Percentiles rank a stretch among this genome's conserved stretches.
Evolutionary conservation across 2,888 invertebrate species (phyloP).

Genomic region (Watsonalla cultraria): DNA sequence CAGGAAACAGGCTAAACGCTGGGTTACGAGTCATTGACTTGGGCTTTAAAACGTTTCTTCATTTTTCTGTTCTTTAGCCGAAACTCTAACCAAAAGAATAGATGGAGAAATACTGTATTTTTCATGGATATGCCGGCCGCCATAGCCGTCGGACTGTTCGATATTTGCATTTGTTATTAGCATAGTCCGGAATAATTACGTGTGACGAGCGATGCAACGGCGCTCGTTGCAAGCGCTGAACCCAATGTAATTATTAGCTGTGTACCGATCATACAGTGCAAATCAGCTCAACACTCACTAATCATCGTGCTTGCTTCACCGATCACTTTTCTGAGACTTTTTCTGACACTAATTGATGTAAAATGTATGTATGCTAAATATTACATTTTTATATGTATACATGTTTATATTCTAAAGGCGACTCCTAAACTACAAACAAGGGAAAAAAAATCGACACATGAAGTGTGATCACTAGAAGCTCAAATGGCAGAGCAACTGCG

Average conservation of each 20-base stretch:
- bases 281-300: slow-evolving; percentile 13
- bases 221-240: slow-evolving; percentile 37
- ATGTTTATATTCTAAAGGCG: too few species aligned
- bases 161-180: slow-evolving; percentile 71
- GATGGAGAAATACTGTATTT: slow-evolving; percentile 57
- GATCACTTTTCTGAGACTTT: slow-evolving; percentile 11
- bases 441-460: too few species aligned
- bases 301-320: slow-evolving; percentile 17
- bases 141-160: slow-evolving; percentile 30
- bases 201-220: slow-evolving; percentile 54
- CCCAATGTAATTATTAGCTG: slow-evolving; percentile 44
- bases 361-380: too few species aligned
- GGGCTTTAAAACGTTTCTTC: slow-evolving; percentile 16
- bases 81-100: slow-evolving; percentile 9
- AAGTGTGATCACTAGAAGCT: too few species aligned
- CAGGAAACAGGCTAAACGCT: slow-evolving; percentile 31
- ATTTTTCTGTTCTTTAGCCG: slow-evolving; percentile 5
- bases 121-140: slow-evolving; percentile 41
- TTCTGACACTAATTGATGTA: slow-evolving; percentile 26
- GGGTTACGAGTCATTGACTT: slow-evolving; percentile 39
- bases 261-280: slow-evolving; percentile 38
- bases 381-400: too few species aligned
- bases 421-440: too few species aligned
- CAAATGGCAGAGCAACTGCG: too few species aligned
- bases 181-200: slow-evolving; percentile 68